phyloP scores from a whole-genome alignment of 2,888 invertebrate genomes.

The Pelosia muscerda region DNA sequence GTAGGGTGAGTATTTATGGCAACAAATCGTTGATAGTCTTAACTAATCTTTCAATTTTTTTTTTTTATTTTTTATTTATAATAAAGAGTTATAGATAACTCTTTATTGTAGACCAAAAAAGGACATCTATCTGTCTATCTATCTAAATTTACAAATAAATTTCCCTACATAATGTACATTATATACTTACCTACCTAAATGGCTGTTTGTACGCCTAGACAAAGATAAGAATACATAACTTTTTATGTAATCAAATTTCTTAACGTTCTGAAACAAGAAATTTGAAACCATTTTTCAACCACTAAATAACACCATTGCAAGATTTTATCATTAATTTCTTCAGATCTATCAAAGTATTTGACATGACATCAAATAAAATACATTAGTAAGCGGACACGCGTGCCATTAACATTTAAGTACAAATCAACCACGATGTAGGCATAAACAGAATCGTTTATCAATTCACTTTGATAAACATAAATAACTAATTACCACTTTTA shows the following conservation, averaged over 20 bases:
- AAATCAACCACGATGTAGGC: slow-evolving; percentile 14
- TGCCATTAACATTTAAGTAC: slow-evolving; percentile 13
- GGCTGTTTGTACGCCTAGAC: not conserved
- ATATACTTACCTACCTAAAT: not conserved
- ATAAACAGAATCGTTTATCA: slow-evolving; percentile 13
- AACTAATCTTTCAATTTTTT: too few relatives aligned
- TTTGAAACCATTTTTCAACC: not conserved
- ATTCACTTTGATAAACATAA: slow-evolving; percentile 12
- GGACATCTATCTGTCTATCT: too few relatives aligned
- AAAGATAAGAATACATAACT: not conserved
- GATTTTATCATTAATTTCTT: not conserved
- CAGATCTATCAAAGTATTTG: not conserved
- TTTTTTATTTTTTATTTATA: too few relatives aligned
- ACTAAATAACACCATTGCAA: not conserved
- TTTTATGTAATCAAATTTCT: not conserved
- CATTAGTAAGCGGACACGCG: not conserved
- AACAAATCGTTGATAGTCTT: too few relatives aligned
- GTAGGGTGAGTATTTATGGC: not conserved
- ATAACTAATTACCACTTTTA: slow-evolving; percentile 17
- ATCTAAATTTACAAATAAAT: too few relatives aligned
- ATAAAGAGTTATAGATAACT: too few relatives aligned
- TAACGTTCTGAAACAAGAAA: not conserved
- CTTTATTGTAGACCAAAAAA: too few relatives aligned
- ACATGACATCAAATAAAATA: not conserved
- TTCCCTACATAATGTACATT: too few relatives aligned